Evolutionary conservation across 2,888 invertebrate genomes (phyloP).

Genomic region (Tipula vernalis): DNA sequence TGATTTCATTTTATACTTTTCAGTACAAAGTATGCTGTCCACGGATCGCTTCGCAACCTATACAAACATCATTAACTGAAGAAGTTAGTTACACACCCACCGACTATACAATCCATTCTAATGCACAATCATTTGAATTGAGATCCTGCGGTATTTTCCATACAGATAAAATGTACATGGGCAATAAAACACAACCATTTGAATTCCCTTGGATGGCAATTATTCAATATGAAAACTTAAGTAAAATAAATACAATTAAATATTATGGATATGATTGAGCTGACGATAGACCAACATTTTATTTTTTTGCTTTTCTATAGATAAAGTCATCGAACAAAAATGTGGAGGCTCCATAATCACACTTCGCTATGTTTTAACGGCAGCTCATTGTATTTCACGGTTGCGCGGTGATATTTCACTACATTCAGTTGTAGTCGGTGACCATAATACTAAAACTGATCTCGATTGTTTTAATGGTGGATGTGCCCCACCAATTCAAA

Average conservation of each 20-base stretch:
- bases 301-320: no score
- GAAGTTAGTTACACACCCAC: no score
- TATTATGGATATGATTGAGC: background rate
- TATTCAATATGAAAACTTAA: slow-evolving; percentile 32
- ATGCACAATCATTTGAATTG: background rate
- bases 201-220: slow-evolving; percentile 69
- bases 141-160: slow-evolving; percentile 43
- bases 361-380: slow-evolving; percentile 26
- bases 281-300: background rate
- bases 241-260: background rate
- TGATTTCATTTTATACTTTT: no score
- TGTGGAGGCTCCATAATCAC: slow-evolving; percentile 29
- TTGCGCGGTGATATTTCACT: background rate
- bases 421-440: slow-evolving; percentile 23
- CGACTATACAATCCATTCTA: background rate
- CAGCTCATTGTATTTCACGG: slow-evolving; percentile 26
- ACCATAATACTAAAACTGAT: slow-evolving; percentile 20
- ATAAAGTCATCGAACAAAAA: no score
- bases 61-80: no score
- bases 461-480: slow-evolving; percentile 19
- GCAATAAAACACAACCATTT: slow-evolving; percentile 44
- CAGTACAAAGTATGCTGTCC: no score
- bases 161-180: slow-evolving; percentile 45
- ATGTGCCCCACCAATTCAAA: background rate
- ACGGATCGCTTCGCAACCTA: no score